phyloP scores from a whole-genome alignment of 2,888 invertebrate genomes.

The Dinocampus coccinellae region DNA sequence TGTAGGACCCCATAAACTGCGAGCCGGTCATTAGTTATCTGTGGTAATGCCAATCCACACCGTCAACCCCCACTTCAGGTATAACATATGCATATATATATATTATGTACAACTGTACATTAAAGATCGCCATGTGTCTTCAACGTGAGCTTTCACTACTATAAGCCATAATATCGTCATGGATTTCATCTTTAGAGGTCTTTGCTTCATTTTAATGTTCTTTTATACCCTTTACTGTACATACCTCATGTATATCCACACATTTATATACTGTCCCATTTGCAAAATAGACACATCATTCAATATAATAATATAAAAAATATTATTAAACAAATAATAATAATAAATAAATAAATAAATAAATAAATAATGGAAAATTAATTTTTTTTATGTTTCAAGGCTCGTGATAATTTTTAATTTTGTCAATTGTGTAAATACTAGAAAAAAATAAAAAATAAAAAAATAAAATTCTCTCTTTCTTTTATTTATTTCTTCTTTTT shows the following conservation, averaged over 20 bases:
- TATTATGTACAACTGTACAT: not conserved
- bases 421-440: not conserved
- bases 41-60: conserved; percentile 9
- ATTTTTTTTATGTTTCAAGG: not conserved
- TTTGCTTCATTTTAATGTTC: conserved; percentile 21
- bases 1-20: conserved; percentile 43
- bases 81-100: not conserved
- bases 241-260: not conserved
- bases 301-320: not conserved
- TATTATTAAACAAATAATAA: not conserved
- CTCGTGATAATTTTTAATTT: not conserved
- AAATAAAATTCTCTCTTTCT: no score
- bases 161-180: conserved; percentile 24
- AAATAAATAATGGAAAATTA: no score
- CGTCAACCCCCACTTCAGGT: not conserved
- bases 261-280: not conserved
- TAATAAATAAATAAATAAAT: not conserved
- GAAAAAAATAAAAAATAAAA: not conserved
- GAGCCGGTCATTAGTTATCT: conserved; percentile 46
- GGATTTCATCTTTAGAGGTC: conserved; percentile 18
- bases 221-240: not conserved
- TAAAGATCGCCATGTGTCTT: not conserved
- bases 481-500: no score
- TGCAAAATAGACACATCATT: not conserved
- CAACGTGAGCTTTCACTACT: not conserved